These are phyloP conservation scores for Oncorhynchus masou DNA, from an alignment of 2,113 vertebrate genomes.

Conservation along the genomic window DNA sequence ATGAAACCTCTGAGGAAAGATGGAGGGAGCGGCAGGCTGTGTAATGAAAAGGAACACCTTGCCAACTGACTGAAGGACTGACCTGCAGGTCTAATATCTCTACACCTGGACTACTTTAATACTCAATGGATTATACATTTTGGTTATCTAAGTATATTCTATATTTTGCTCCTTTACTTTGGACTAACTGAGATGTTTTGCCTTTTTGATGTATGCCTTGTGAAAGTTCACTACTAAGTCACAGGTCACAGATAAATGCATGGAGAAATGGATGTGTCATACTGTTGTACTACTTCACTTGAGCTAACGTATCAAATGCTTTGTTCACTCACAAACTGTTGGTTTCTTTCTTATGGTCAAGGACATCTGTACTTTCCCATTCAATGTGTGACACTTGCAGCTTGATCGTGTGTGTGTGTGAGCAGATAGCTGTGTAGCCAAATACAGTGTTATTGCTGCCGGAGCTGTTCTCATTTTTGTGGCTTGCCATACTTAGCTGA, in stretches of 20 bases:
- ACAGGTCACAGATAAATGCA: conserved; percentile 10
- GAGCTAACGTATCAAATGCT: not conserved
- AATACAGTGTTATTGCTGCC: conserved; percentile 1
- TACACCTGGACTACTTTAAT: conserved; percentile 3
- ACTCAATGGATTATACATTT: not conserved
- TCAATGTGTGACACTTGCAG: conserved; percentile 24
- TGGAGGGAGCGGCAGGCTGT: not conserved
- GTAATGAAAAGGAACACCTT: conserved; percentile 1
- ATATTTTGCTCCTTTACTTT: conserved; percentile 18
- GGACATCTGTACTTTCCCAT: conserved; percentile 22
- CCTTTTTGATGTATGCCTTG: conserved; percentile 17
- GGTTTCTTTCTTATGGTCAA: not conserved
- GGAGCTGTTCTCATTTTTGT: conserved; percentile 19
- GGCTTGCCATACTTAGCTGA: conserved; percentile 31
- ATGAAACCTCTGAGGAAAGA: conserved; percentile 7
- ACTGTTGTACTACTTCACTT: not conserved
- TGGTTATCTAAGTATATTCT: conserved; percentile 13
- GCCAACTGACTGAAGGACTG: not conserved
- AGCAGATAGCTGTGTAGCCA: conserved; percentile 8
- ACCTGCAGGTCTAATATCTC: conserved; percentile 1
- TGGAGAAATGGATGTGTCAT: conserved; percentile 17
- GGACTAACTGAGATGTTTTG: not conserved
- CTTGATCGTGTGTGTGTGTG: conserved; percentile 6
- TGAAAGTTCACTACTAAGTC: conserved; percentile 2
- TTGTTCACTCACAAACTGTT: not conserved